Base-by-base conservation (phyloP, 2,113 vertebrate genomes). In the Scalopus aquaticus region DNA sequence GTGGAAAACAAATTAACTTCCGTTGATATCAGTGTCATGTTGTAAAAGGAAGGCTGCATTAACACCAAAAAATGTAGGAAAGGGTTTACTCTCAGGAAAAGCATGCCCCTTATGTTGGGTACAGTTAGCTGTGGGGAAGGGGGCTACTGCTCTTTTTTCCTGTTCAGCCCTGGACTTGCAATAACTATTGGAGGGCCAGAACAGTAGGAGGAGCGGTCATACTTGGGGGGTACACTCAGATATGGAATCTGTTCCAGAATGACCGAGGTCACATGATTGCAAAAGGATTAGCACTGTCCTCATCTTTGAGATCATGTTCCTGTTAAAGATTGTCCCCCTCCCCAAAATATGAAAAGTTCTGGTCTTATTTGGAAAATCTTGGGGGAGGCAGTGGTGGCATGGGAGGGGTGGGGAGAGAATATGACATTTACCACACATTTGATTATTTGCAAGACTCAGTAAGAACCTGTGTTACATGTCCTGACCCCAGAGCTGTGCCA, bases 31-130 rank as follows among this genome's bases (percentile, higher is more conserved):
- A 72, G 26, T 64, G 67, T 81, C 19, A 32, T 32, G 10, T 70
- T 84, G 32, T 85, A 49, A 88, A 92, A 62, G 79, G 62, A 93
- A 60, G 62, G 11, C 26, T 20, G 26, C 64, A 93, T 93, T 81
- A 35, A 44, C 32, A 51, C 35, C 30, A 62, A 46, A 73, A 32
- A 28, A 24, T 19, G 2, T 30, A 15, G 60, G 10, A 70, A 84
- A 93, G 76, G 39, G 30, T 6, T 6, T 13, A 5, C 3, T 65
- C 5, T 92, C 22, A 49, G 60, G 46, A 58, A 46, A 87, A 26
- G 2, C 54, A 2, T 24, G 9, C 6, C 39, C 20, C 54, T 54
- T n/a, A 62, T 6, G 39, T 69, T 56, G 62, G 64, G 82, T 30
- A 60, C 28, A 49, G 30, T 17, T 56, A 56, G 42, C 44, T 15